Evolutionary conservation across 2,113 vertebrate genomes (phyloP), one percentile per base, ranked within the genome.

Genomic region (Mirza zaza): DNA sequence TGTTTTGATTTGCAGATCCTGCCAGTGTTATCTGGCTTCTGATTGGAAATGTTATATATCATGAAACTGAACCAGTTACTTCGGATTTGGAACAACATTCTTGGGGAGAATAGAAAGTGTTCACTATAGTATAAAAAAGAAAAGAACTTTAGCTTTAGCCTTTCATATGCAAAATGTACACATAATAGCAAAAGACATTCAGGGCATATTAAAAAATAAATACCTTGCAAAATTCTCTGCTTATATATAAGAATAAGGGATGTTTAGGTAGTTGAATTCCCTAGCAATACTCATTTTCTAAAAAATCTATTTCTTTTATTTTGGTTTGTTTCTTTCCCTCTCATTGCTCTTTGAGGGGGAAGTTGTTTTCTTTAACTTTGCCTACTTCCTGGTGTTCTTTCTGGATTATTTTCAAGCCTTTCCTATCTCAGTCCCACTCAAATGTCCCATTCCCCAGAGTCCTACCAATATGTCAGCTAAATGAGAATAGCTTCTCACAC

Each of bases 161-260:
- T 97, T 97, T 95, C 71, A 48, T 97, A 93, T 75, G 83, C 87
- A 97, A 96, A 94, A 91, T 57, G 61, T 87, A 77, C 48, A 95
- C 63, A 61, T 87, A 77, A 96, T 86, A 96, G 96, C 94, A 96
- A 96, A 97, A 95, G 68, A 90, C 91, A 94, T 73, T 96, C 77
- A 97, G 95, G 97, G 79, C 79, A 82, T 97, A 96, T 96, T 97
- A 92, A 98, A 97, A 97, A 97, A 98, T 97, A 97, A 98, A 96
- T 96, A 96, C 50, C 82, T 97, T 94, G 90, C 71, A 95, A 97
- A 97, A 95, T 63, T 91, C 96, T 97, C 73, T 94, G 82, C 88
- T 92, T 95, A 27, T 81, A 84, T 96, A 96, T 79, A 97, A 97
- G 97, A 97, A 97, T 87, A 97, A 92, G 92, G 84, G 96, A 71